Base-by-base conservation (phyloP, 53 echinoderm and acorn worm genomes). In the Temnopleurus reevesii region DNA sequence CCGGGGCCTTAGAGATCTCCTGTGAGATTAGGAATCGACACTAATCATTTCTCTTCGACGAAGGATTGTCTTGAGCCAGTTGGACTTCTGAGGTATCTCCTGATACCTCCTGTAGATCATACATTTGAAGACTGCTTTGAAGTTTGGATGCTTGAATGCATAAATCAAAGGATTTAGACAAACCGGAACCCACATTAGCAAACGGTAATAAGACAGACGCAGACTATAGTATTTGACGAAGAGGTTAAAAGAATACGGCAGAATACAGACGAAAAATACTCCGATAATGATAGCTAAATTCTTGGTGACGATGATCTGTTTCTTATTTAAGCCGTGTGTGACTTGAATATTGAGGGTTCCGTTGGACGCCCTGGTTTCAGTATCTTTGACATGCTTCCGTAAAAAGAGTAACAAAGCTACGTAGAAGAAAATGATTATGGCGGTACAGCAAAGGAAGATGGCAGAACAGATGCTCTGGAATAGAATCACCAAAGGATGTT, bases 101-200 rank as follows among this genome's bases (percentile, higher is more conserved):
- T 76, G 46, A 36, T 47, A 89, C 26, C 89, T 47, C 8, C 76
- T 76, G 17, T 13, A 29, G 4, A 71, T 10, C 54, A 89, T 89
- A 25, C 89, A 76, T 8, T 71, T 76, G 76, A 89, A 89, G 31
- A 89, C 89, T n/a, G 33, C 36, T 55, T 55, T 76, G 30, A 89
- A 89, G 23, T 19, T 51, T 2, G 89, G 89, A 49, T 89, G 89
- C 23, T 53, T 89, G 0, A 76, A 33, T 1, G 76, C 89, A 55
- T 89, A 89, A 8, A 89, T 36, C 8, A 89, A 12, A 29, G 89
- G 89, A 12, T 89, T 89, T 3, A 89, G 7, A 59, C 55, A 54
- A 23, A 19, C 27, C 9, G 77, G 54, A 8, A 77, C 43, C 29
- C 7, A 29, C 15, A 89, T 8, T 23, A 89, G 59, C 56, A 89